Percentiles rank a stretch among this genome's conserved stretches.
Conservation (phyloP, 2,113 vertebrate species). For the Scopus umbretta region DNA sequence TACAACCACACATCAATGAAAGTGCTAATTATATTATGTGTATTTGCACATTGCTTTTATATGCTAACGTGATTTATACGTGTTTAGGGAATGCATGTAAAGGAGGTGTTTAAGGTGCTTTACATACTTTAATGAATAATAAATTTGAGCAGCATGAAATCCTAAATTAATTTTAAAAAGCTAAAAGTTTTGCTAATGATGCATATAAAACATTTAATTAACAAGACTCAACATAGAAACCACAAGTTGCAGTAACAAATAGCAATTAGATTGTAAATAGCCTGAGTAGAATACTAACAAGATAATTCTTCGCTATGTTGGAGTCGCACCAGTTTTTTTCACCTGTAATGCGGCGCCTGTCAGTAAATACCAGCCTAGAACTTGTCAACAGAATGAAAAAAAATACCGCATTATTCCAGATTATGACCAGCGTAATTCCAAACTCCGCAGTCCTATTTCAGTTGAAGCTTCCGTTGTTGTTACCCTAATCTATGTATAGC, state of each 20-base stretch:
- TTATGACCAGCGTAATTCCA: neutral
- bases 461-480: neutral
- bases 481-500: neutral
- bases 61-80: neutral
- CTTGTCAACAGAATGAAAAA: neutral
- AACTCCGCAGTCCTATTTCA: neutral
- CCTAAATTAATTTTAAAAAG: slow-evolving; percentile 10
- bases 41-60: neutral
- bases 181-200: slow-evolving; percentile 3
- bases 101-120: neutral
- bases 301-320: neutral
- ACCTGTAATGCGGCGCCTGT: neutral
- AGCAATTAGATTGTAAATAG: neutral
- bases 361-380: neutral
- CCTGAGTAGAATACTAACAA: neutral
- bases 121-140: neutral
- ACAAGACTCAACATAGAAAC: neutral
- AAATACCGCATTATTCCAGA: neutral
- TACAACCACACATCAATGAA: neutral
- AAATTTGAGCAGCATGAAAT: neutral
- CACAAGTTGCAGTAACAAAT: neutral
- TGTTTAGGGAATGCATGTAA: neutral
- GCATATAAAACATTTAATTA: neutral
- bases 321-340: neutral
- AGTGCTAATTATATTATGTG: neutral